Evolutionary conservation across 2,888 invertebrate genomes (phyloP).

Genomic region (Rhogogaster chlorosoma): DNA sequence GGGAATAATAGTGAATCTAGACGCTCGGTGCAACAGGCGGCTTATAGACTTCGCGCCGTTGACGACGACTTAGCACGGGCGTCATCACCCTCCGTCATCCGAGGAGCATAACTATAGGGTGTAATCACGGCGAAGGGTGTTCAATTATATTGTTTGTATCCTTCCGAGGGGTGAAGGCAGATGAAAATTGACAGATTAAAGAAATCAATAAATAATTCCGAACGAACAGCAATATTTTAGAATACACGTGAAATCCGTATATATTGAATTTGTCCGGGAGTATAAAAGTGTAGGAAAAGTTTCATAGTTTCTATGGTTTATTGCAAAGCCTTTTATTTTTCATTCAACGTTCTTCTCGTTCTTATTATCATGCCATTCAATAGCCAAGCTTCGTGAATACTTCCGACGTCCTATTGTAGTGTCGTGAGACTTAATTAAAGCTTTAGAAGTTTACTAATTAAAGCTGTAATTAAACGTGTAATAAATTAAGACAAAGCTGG

Average conservation of each 20-base stretch:
- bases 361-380: not conserved
- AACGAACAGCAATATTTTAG: not conserved
- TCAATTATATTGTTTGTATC: not conserved
- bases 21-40: slow-evolving; percentile 38
- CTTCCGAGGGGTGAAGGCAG: not conserved
- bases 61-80: not conserved
- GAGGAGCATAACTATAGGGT: not conserved
- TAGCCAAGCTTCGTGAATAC: not conserved
- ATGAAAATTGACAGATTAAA: not conserved
- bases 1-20: slow-evolving; percentile 31
- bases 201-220: not conserved
- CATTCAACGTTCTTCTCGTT: not conserved
- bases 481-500: slow-evolving; percentile 37
- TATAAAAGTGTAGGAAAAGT: not conserved
- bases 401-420: slow-evolving; percentile 37
- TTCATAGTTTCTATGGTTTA: not conserved
- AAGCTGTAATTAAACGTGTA: slow-evolving; percentile 34
- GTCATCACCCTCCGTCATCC: slow-evolving; percentile 1
- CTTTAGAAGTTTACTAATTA: slow-evolving; percentile 41
- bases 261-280: not conserved
- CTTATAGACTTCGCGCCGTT: not conserved
- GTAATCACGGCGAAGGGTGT: not conserved
- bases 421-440: slow-evolving; percentile 43
- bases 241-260: not conserved
- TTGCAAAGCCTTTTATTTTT: not conserved